Percentiles rank a stretch among this genome's conserved stretches.
phyloP scores from a whole-genome alignment of 2,888 invertebrate species.

The Beris morrisii region DNA sequence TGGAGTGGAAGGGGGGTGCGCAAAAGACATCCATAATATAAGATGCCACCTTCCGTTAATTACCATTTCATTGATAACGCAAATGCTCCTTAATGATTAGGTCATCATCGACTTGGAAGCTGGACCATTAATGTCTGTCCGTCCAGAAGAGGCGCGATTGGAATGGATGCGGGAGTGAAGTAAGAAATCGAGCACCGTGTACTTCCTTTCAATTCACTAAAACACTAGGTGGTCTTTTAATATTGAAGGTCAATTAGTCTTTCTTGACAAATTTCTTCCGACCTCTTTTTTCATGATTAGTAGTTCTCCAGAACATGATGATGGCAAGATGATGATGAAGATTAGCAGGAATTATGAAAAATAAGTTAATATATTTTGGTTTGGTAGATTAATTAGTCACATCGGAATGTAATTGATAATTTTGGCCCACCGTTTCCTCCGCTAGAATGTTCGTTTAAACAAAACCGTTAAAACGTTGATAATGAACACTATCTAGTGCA shows the following conservation, averaged over 20 bases:
- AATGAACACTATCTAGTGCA: too few relatives aligned
- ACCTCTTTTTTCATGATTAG: constrained; percentile 8
- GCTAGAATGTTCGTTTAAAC: too few relatives aligned
- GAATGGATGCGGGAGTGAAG: neutral
- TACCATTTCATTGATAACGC: constrained; percentile 30
- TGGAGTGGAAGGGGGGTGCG: neutral
- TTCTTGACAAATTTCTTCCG: constrained; percentile 25
- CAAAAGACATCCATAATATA: neutral
- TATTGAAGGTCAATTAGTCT: constrained; percentile 23
- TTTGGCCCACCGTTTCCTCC: too few relatives aligned
- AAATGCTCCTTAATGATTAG: constrained; percentile 27
- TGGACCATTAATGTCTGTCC: constrained; percentile 21
- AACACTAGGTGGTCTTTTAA: constrained; percentile 14
- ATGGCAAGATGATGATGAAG: too few relatives aligned
- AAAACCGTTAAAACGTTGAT: too few relatives aligned
- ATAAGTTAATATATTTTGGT: too few relatives aligned
- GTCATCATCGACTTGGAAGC: constrained; percentile 22
- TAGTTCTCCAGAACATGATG: too few relatives aligned
- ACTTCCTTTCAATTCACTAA: neutral
- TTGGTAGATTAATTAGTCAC: too few relatives aligned
- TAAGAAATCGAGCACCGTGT: neutral
- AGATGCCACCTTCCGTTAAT: constrained; percentile 12
- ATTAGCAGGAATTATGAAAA: too few relatives aligned
- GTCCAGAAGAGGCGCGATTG: neutral
- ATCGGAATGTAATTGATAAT: too few relatives aligned